Evolutionary conservation across 2,888 invertebrate species (phyloP).

Genomic region (Drosophila melanocephala): DNA sequence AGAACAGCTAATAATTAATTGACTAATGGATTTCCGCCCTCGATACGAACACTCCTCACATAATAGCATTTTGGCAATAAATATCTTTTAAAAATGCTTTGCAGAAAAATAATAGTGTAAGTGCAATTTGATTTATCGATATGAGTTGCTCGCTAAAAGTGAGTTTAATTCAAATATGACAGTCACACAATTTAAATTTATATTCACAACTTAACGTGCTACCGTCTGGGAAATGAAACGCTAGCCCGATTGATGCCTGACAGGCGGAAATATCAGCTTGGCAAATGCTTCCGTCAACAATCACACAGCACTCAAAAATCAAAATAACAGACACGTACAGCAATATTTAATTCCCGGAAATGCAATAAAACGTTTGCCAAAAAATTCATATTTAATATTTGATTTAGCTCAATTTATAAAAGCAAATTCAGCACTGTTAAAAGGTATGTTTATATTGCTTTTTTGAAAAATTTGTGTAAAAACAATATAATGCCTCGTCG

Average conservation of each 20-base stretch:
- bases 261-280: slow-evolving; percentile 38
- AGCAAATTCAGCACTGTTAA: background rate
- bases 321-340: slow-evolving; percentile 8
- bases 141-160: background rate
- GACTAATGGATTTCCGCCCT: slow-evolving; percentile 36
- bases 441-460: background rate
- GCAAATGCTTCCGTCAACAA: slow-evolving; percentile 44
- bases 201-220: slow-evolving; percentile 10
- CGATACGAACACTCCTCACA: background rate
- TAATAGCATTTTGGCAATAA: background rate
- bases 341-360: background rate
- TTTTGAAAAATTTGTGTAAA: background rate
- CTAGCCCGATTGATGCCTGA: slow-evolving; percentile 16
- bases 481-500: background rate
- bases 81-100: background rate
- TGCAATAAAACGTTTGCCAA: background rate
- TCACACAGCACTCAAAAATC: slow-evolving; percentile 15
- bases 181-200: slow-evolving; percentile 14
- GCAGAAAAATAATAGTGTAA: background rate
- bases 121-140: background rate
- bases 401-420: background rate
- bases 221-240: slow-evolving; percentile 24
- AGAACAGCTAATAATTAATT: slow-evolving; percentile 41
- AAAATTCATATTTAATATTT: background rate
- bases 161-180: background rate